Conservation (phyloP, 2,797 vertebrate species). For the Channa striata region DNA sequence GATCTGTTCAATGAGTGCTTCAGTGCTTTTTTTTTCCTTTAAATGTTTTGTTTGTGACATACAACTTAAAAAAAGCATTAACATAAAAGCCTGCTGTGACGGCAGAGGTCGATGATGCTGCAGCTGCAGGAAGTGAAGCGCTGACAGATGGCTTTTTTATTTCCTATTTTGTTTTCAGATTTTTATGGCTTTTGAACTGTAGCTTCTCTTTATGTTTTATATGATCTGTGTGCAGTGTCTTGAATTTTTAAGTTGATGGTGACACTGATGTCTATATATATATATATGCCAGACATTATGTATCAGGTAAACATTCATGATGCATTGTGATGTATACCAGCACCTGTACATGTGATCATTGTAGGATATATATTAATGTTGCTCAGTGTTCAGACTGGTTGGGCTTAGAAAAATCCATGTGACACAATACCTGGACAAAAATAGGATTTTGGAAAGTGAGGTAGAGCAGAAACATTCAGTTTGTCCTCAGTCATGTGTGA, state of each 20-base stretch:
- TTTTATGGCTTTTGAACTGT: constrained; percentile 28
- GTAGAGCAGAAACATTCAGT: too few relatives aligned
- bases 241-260: constrained; percentile 1
- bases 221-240: constrained; percentile 13
- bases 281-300: constrained; percentile 15
- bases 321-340: background rate
- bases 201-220: constrained; percentile 10
- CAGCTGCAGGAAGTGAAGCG: constrained; percentile 48
- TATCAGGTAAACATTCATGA: background rate
- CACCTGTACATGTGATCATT: background rate
- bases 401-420: too few relatives aligned
- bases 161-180: constrained; percentile 10
- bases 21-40: constrained; percentile 15
- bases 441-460: too few relatives aligned
- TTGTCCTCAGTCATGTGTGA: too few relatives aligned
- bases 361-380: too few relatives aligned
- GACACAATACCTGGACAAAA: too few relatives aligned
- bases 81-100: constrained; percentile 50
- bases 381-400: too few relatives aligned
- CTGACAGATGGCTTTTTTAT: constrained; percentile 38
- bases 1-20: constrained; percentile 42
- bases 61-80: constrained; percentile 49
- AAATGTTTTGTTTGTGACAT: constrained; percentile 68
- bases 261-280: background rate
- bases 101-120: constrained; percentile 39